A percentile compares a stretch with the other conserved stretches of the same genome.
Conservation (phyloP, 2,113 vertebrate genomes). For the Sitta europaea region DNA sequence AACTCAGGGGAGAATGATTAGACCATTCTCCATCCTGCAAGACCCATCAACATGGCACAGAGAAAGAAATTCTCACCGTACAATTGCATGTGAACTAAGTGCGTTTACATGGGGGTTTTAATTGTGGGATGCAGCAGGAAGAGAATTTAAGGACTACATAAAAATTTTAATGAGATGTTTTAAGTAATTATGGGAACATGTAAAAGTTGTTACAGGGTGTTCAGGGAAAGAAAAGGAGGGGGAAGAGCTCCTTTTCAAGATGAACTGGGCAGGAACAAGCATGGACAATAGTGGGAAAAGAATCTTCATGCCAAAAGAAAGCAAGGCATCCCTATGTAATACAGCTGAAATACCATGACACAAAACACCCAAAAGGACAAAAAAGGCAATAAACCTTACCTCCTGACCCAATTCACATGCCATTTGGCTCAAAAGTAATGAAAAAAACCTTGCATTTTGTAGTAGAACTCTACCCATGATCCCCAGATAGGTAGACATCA, state of each 20-base stretch:
- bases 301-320: background rate
- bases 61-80: background rate
- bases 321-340: background rate
- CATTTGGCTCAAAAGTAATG: slow-evolving; percentile 88
- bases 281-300: background rate
- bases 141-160: background rate
- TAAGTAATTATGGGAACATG: background rate
- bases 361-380: background rate
- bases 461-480: slow-evolving; percentile 90
- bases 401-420: slow-evolving; percentile 86
- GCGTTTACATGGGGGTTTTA: background rate
- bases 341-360: background rate
- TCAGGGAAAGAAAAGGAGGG: background rate
- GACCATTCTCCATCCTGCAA: background rate
- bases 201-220: background rate
- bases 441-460: slow-evolving; percentile 93
- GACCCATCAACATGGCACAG: background rate
- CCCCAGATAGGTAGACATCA: slow-evolving; percentile 95
- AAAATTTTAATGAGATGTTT: background rate
- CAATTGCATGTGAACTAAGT: background rate
- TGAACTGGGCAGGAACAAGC: background rate
- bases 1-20: fast-evolving
- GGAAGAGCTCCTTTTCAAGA: background rate
- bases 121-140: background rate
- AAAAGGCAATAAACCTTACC: slow-evolving; percentile 71